These are phyloP conservation scores for Polydesmus complanatus DNA, from an alignment of 2,888 invertebrate genomes.

Conservation along the genomic window DNA sequence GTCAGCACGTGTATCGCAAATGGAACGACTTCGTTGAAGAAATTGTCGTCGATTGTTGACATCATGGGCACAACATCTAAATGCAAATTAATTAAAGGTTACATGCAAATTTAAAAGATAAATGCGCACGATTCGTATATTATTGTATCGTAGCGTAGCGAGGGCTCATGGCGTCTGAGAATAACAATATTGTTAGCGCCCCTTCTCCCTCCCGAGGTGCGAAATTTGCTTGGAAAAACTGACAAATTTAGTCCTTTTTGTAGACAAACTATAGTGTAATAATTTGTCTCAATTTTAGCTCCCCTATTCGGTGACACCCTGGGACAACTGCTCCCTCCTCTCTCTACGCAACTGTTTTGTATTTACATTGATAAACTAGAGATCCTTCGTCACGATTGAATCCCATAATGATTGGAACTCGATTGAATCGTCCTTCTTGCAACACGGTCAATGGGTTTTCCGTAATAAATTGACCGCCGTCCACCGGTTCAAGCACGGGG, in stretches of 20 bases:
- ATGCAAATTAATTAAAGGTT: background rate
- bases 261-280: background rate
- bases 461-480: background rate
- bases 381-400: background rate
- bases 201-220: too few species aligned
- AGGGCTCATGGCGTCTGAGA: too few species aligned
- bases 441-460: background rate
- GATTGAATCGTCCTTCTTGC: background rate
- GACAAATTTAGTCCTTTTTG: too few species aligned
- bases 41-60: conserved; percentile 4
- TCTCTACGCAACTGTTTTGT: too few species aligned
- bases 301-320: too few species aligned
- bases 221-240: too few species aligned
- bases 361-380: background rate
- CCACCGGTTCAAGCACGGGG: background rate
- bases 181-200: too few species aligned
- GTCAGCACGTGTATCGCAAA: background rate
- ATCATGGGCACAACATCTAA: too few species aligned
- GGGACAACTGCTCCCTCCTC: too few species aligned
- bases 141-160: too few species aligned
- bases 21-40: conserved; percentile 4
- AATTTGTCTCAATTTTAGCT: background rate
- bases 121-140: too few species aligned
- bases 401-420: conserved; percentile 1
- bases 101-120: too few species aligned